phyloP scores from a whole-genome alignment of 92 coral and sea anemone species.

The Palythoa grandiflora region DNA sequence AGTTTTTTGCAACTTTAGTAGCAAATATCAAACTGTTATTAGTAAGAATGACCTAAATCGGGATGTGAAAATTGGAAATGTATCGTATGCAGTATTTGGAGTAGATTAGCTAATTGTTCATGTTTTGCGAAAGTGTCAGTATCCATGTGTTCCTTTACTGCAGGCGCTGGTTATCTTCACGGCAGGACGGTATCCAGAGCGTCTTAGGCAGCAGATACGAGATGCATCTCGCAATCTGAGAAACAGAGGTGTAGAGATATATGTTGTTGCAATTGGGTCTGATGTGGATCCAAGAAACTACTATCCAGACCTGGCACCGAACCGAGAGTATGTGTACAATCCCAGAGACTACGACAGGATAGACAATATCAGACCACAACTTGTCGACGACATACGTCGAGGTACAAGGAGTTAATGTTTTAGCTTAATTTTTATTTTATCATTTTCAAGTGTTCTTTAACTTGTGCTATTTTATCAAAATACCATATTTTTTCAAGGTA shows the following conservation, averaged over 20 bases:
- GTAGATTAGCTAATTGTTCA: no score
- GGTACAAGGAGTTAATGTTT: neutral
- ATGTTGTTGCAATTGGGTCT: slow-evolving; percentile 71
- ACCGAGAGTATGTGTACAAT: neutral
- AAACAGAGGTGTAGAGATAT: slow-evolving; percentile 60
- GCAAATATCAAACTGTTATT: no score
- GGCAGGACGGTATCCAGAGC: slow-evolving; percentile 18
- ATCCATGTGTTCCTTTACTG: neutral
- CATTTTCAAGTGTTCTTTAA: neutral
- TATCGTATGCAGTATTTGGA: no score
- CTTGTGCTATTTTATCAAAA: no score
- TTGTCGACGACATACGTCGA: neutral
- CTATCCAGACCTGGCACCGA: slow-evolving; percentile 3
- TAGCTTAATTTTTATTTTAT: neutral
- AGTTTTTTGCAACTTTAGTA: no score
- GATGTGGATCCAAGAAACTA: slow-evolving; percentile 54
- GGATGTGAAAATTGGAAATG: no score
- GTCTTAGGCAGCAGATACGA: slow-evolving; percentile 22
- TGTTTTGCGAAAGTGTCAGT: no score
- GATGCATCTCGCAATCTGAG: slow-evolving; percentile 63
- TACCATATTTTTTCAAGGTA: no score
- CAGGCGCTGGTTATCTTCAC: slow-evolving; percentile 28
- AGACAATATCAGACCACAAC: neutral
- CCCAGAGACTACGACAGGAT: slow-evolving; percentile 12
- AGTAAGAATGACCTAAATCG: no score